Evolutionary conservation across 2,113 vertebrate species (phyloP).

Genomic region (Psittacula cyanocephala): DNA sequence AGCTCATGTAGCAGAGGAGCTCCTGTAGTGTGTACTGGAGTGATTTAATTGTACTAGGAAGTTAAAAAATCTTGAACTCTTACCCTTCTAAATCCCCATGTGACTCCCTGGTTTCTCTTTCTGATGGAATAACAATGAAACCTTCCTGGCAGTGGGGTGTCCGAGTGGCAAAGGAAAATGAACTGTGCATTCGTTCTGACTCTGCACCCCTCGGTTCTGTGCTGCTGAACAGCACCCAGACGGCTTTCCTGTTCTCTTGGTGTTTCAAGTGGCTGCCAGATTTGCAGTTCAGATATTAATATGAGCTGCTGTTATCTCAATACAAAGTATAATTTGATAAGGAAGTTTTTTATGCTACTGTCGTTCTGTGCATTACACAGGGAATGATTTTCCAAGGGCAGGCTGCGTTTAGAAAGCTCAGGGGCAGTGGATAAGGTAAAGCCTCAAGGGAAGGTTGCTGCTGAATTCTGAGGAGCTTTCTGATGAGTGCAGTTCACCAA

Average conservation of each 20-base stretch:
- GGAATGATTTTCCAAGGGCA: neutral
- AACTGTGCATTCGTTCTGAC: neutral
- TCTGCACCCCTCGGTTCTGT: too few species aligned
- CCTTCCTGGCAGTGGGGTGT: neutral
- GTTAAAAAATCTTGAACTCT: neutral
- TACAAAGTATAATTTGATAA: neutral
- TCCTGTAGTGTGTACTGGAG: neutral
- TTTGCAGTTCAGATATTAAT: neutral
- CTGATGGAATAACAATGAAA: neutral
- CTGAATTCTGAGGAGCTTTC: neutral
- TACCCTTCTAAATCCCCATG: neutral
- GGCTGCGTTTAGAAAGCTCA: neutral
- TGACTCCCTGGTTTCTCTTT: neutral
- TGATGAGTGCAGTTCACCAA: neutral
- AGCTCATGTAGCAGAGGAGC: neutral
- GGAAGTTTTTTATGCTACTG: neutral
- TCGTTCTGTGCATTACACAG: neutral
- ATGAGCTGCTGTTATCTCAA: neutral
- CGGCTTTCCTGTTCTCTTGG: neutral
- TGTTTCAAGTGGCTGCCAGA: neutral
- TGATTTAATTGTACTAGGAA: neutral
- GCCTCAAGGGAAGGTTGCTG: neutral
- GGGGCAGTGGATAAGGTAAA: neutral
- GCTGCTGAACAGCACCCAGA: neutral
- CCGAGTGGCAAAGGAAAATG: neutral